Evolutionary conservation across 1,140 invertebrate species (phyloP).

Genomic region (Batillaria attramentaria): DNA sequence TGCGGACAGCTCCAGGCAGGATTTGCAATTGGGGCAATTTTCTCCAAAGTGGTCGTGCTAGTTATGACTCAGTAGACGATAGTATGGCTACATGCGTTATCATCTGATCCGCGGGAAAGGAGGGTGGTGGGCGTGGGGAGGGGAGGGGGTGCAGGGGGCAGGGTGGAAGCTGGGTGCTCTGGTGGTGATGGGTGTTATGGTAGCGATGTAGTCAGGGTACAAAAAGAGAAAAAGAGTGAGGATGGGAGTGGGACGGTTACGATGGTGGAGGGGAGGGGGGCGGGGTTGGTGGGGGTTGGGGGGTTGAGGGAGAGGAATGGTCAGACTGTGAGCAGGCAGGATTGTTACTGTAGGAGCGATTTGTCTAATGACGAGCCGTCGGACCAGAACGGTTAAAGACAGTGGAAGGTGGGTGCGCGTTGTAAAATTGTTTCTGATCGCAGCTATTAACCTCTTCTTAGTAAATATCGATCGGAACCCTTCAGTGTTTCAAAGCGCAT

Average conservation of each 20-base stretch:
- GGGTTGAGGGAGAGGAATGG: neutral
- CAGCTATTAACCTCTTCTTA: too few species aligned
- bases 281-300: neutral
- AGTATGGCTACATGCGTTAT: too few species aligned
- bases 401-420: neutral
- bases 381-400: neutral
- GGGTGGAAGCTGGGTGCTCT: neutral
- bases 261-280: neutral
- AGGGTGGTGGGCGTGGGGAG: neutral
- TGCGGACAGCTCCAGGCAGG: neutral
- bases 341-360: neutral
- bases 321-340: neutral
- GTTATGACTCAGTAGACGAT: too few species aligned
- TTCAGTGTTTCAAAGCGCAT: too few species aligned
- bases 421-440: neutral
- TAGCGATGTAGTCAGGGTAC: too few species aligned
- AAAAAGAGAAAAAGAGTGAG: constrained; percentile 1
- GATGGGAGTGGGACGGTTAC: neutral
- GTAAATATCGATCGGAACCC: too few species aligned
- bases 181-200: neutral
- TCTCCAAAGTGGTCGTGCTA: neutral
- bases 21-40: neutral
- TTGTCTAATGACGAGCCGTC: too few species aligned
- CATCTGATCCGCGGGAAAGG: neutral
- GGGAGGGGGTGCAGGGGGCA: neutral